A percentile compares a stretch with the other conserved stretches of the same genome.
Evolutionary conservation across 2,888 invertebrate species (phyloP).

Genomic region (Ellobium chinense): DNA sequence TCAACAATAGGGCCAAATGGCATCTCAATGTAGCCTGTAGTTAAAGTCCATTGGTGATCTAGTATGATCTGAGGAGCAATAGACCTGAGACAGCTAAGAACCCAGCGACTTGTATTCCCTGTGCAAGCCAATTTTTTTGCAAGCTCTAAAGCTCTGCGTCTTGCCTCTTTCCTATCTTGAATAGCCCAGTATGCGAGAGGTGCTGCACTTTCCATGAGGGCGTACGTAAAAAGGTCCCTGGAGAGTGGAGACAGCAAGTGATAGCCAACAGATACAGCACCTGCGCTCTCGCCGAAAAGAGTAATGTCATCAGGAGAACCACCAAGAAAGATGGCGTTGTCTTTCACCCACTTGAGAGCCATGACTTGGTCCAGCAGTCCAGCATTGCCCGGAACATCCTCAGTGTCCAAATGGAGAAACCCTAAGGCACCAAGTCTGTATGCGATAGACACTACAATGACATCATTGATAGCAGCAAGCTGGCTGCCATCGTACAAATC

Average conservation of each 20-base stretch:
- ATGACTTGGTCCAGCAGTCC: constrained; percentile 95
- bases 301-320: constrained; percentile 64
- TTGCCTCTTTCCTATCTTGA: neutral
- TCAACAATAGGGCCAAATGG: constrained; percentile 95
- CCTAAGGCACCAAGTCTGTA: constrained; percentile 94
- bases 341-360: constrained; percentile 91
- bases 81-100: constrained; percentile 22
- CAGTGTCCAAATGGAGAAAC: constrained; percentile 91
- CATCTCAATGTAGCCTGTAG: constrained; percentile 73
- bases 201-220: constrained; percentile 66
- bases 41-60: neutral
- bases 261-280: constrained; percentile 58
- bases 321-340: constrained; percentile 85
- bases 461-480: constrained; percentile 88
- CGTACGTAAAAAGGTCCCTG: constrained; percentile 58
- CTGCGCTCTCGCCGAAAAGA: constrained; percentile 70
- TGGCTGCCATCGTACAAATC: constrained; percentile 80
- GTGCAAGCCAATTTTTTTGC: constrained; percentile 1
- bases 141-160: neutral
- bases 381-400: constrained; percentile 91
- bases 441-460: constrained; percentile 96
- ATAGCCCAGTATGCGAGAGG: constrained; percentile 59
- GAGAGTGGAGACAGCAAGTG: constrained; percentile 66
- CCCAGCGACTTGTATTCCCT: neutral
- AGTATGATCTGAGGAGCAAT: neutral